Percentiles rank a stretch among this genome's conserved stretches.
Conservation (phyloP, 2,888 invertebrate species). For the Sinohyriopsis cumingii region DNA sequence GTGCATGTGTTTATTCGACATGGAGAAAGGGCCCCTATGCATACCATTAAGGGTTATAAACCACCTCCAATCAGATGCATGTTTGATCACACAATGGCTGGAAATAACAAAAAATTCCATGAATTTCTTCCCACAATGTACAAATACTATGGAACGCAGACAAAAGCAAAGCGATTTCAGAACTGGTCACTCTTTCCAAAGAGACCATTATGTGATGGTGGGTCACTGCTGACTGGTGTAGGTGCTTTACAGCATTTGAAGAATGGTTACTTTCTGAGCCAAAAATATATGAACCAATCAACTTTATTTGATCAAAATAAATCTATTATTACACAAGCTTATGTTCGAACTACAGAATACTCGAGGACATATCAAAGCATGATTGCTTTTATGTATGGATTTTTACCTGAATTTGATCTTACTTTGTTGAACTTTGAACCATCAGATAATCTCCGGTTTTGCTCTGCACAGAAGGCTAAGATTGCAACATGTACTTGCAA, state of each 20-base stretch:
- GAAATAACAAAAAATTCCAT: slow-evolving; percentile 15
- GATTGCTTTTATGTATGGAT: slow-evolving; percentile 83
- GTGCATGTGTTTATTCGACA: slow-evolving; percentile 81
- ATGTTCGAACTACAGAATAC: slow-evolving; percentile 87
- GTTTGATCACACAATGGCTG: slow-evolving; percentile 15
- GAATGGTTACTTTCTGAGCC: slow-evolving; percentile 80
- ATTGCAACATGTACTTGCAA: not conserved
- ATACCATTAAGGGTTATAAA: slow-evolving; percentile 83
- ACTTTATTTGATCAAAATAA: slow-evolving; percentile 60
- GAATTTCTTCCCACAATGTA: slow-evolving; percentile 33
- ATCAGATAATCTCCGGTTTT: slow-evolving; percentile 43
- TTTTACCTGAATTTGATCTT: slow-evolving; percentile 80
- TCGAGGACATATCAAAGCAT: slow-evolving; percentile 93
- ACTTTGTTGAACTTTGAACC: slow-evolving; percentile 78
- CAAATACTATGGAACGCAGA: slow-evolving; percentile 72
- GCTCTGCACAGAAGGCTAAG: slow-evolving; percentile 65
- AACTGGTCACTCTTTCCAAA: slow-evolving; percentile 61
- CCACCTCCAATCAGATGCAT: slow-evolving; percentile 84
- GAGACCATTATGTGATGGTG: slow-evolving; percentile 76
- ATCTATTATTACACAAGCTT: slow-evolving; percentile 65
- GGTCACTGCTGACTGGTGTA: slow-evolving; percentile 87
- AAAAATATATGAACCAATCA: slow-evolving; percentile 66
- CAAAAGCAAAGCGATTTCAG: slow-evolving; percentile 39
- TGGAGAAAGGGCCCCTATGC: slow-evolving; percentile 90
- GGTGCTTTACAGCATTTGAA: slow-evolving; percentile 88